Conservation (phyloP, 2,113 vertebrate species). For the Halcyon senegalensis region DNA sequence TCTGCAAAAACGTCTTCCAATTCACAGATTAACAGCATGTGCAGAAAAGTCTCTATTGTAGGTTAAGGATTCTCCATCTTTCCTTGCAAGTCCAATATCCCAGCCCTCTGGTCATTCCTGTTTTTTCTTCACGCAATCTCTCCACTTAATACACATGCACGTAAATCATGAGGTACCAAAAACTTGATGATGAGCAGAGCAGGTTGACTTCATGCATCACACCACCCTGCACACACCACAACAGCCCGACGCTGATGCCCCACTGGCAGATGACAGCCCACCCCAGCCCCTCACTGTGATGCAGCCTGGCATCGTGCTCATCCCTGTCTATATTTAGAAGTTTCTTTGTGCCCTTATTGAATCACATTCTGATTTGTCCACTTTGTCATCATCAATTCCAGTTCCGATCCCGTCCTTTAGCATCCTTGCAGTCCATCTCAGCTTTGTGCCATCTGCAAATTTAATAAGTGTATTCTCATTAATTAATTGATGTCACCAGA, state of each 20-base stretch:
- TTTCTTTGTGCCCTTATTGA: background rate
- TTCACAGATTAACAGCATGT: too few relatives aligned
- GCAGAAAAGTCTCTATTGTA: background rate
- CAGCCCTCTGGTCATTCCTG: background rate
- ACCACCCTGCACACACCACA: accelerated
- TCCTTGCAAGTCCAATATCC: background rate
- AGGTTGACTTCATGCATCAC: background rate
- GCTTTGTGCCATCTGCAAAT: background rate
- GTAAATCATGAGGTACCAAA: background rate
- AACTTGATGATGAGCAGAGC: background rate
- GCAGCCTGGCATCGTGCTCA: accelerated
- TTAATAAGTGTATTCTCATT: background rate
- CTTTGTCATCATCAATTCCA: background rate
- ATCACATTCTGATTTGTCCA: background rate
- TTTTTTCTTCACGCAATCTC: background rate
- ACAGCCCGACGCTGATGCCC: accelerated
- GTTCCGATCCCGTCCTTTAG: background rate
- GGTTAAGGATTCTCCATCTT: background rate
- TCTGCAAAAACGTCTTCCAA: background rate
- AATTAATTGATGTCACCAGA: background rate
- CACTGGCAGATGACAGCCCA: background rate
- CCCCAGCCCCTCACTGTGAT: background rate
- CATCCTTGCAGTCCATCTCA: background rate
- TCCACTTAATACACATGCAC: background rate
- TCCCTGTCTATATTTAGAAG: background rate